Conservation (phyloP, 2,888 invertebrate species). For the Nyleta sp. region DNA sequence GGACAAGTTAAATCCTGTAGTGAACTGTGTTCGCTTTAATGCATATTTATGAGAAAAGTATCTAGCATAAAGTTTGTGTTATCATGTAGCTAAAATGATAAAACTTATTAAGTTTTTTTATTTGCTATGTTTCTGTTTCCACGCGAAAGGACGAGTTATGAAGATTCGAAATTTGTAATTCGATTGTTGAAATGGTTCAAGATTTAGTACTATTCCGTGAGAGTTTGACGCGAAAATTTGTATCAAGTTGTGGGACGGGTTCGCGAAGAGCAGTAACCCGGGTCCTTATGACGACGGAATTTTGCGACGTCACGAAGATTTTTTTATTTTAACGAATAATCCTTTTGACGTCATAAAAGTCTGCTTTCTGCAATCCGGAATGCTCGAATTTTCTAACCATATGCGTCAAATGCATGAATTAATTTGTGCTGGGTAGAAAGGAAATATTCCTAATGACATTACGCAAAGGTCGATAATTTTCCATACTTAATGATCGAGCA, state of each 20-base stretch:
- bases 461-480: no score
- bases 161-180: conserved; percentile 22
- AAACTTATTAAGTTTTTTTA: conserved; percentile 41
- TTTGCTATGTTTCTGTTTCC: conserved; percentile 18
- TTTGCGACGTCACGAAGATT: conserved; percentile 1
- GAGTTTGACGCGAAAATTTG: no score
- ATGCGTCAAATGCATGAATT: no score
- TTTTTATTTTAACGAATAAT: conserved; percentile 1
- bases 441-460: no score
- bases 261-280: no score
- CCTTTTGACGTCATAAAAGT: conserved; percentile 18
- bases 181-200: conserved; percentile 3
- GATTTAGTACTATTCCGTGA: no score
- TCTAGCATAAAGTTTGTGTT: conserved; percentile 52
- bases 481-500: no score
- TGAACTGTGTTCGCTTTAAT: conserved; percentile 52
- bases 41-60: conserved; percentile 61
- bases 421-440: no score
- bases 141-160: neutral
- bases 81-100: conserved; percentile 48
- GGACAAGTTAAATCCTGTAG: conserved; percentile 54
- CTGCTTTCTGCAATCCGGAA: neutral
- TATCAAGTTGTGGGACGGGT: no score
- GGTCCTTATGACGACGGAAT: no score
- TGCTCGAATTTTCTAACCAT: conserved; percentile 6